A percentile compares a stretch with the other conserved stretches of the same genome.
These are phyloP conservation scores for Subacronicta megacephala DNA, from an alignment of 2,888 invertebrate species.

Conservation along the genomic window DNA sequence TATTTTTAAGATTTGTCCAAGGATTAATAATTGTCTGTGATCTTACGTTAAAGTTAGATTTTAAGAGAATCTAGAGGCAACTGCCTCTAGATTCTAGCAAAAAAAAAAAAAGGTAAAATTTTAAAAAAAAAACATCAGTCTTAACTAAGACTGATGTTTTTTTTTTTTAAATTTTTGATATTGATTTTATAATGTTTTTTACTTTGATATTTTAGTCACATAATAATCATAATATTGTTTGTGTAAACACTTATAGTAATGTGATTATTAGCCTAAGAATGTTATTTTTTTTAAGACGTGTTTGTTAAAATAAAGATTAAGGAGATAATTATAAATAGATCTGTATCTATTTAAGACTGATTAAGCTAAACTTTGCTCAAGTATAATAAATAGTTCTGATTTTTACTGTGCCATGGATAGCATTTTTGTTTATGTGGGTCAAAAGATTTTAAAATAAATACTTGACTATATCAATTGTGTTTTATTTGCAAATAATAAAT, in stretches of 20 bases:
- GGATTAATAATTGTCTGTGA: slow-evolving; percentile 1
- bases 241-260: slow-evolving; percentile 1
- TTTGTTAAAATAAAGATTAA: slow-evolving; percentile 6
- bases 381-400: slow-evolving; percentile 10
- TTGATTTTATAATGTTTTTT: slow-evolving; percentile 4
- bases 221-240: slow-evolving; percentile 1
- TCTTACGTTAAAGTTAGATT: not conserved
- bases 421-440: slow-evolving; percentile 3
- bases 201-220: slow-evolving; percentile 3
- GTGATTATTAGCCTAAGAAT: slow-evolving; percentile 3
- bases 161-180: not conserved
- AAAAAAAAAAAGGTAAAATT: too few species aligned
- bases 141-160: too few species aligned
- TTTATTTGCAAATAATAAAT: slow-evolving; percentile 5
- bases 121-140: too few species aligned
- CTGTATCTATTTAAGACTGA: slow-evolving; percentile 3
- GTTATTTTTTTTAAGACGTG: slow-evolving; percentile 4
- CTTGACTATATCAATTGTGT: slow-evolving; percentile 7
- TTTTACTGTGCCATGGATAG: not conserved
- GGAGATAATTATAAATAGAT: slow-evolving; percentile 3
- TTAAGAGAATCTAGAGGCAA: not conserved
- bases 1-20: slow-evolving; percentile 1
- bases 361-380: slow-evolving; percentile 6
- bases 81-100: too few species aligned
- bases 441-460: slow-evolving; percentile 13